Evolutionary conservation across 2,113 vertebrate genomes (phyloP).

Genomic region (Eira barbara): DNA sequence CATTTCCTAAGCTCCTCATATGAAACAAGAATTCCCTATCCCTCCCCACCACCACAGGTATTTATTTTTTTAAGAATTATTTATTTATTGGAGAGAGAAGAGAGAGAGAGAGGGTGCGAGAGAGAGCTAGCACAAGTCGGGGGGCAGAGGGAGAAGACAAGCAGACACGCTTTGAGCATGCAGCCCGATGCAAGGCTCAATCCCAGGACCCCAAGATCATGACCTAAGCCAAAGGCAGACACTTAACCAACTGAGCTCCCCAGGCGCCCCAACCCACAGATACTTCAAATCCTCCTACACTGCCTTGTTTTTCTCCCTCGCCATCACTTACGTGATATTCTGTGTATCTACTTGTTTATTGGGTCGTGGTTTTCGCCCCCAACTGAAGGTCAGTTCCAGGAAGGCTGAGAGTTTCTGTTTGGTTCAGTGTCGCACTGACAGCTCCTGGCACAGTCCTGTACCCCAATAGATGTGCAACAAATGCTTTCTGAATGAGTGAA

Average conservation of each 20-base stretch:
- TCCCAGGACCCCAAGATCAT: neutral
- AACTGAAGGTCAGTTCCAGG: neutral
- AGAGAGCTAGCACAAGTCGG: neutral
- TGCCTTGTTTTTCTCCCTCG: neutral
- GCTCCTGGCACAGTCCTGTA: neutral
- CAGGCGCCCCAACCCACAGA: neutral
- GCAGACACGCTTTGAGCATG: neutral
- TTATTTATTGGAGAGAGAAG: neutral
- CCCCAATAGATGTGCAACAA: neutral
- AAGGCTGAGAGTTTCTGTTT: neutral
- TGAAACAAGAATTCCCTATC: neutral
- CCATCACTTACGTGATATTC: neutral
- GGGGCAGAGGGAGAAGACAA: neutral
- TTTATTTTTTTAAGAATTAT: neutral
- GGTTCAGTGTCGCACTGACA: neutral
- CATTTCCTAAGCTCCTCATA: neutral
- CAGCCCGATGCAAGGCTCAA: neutral
- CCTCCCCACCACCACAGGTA: too few relatives aligned
- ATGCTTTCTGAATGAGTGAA: neutral
- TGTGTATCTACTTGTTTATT: too few relatives aligned
- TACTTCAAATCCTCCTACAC: neutral
- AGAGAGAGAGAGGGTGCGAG: neutral
- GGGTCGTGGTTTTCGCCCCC: neutral
- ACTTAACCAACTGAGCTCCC: neutral
- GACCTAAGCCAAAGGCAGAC: neutral